Evolutionary conservation across 1,140 invertebrate species (phyloP).

Genomic region (Drosophila ogumai): DNA sequence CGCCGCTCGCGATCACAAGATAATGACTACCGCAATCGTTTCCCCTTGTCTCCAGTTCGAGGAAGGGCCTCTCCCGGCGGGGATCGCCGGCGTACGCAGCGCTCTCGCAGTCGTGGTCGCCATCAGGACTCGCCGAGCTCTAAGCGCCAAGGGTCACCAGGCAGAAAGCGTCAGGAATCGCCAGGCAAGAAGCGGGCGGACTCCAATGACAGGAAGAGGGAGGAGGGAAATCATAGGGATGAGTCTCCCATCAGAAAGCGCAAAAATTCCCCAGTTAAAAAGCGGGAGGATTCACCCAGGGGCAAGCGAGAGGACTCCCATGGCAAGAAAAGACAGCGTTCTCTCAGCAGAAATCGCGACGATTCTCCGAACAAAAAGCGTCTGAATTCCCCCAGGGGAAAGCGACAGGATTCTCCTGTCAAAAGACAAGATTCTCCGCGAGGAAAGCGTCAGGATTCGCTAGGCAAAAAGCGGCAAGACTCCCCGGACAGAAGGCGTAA

Average conservation of each 20-base stretch:
- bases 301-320: constrained; percentile 17
- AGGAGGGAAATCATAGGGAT: constrained; percentile 1
- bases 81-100: constrained; percentile 56
- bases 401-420: constrained; percentile 8
- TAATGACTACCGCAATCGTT: constrained; percentile 73
- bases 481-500: constrained; percentile 15
- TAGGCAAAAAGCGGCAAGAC: constrained; percentile 17
- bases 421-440: constrained; percentile 21
- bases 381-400: constrained; percentile 27
- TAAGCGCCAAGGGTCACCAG: constrained; percentile 26
- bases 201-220: constrained; percentile 1
- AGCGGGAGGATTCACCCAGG: constrained; percentile 14
- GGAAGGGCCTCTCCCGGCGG: constrained; percentile 51
- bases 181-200: constrained; percentile 6
- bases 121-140: constrained; percentile 51
- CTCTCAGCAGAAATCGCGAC: constrained; percentile 17
- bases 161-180: constrained; percentile 33
- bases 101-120: constrained; percentile 61
- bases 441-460: constrained; percentile 35
- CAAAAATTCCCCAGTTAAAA: constrained; percentile 6
- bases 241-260: constrained; percentile 1
- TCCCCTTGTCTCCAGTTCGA: constrained; percentile 69
- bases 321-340: constrained; percentile 28
- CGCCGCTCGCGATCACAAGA: constrained; percentile 70
- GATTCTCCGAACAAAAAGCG: constrained; percentile 18